Evolutionary conservation across 2,888 invertebrate species (phyloP), one percentile per base, ranked within the genome.

Genomic region (Silvanus unidentatus): DNA sequence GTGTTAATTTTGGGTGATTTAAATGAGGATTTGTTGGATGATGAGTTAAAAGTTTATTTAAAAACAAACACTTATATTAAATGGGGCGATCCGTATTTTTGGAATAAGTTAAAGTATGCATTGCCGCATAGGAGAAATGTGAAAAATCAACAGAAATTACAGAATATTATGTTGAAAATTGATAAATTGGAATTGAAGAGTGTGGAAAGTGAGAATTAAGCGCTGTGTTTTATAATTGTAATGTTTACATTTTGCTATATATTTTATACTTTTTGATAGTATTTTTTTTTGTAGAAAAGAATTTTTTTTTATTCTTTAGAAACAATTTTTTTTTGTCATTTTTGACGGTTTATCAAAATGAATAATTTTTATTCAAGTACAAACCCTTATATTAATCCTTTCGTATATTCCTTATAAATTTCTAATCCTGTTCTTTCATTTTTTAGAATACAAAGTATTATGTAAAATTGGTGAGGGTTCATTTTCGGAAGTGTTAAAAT

Each of bases 1-100:
- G 75, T 90, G 2, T 77, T 91, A n/a, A 71, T 89, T 9, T 80
- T 83, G 54, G 83, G 85, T 11, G 85, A 86, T 42, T 75, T 87
- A 29, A 78, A 81, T 2, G 73, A 79, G 1, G 73, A 75, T 28
- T 52, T 47, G 6, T 71, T 87, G 45, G 86, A 87, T 59, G 74
- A 79, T 0, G 85, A 85, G 56, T 73, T 88, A 38, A 78, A 81
- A 62, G 76, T 81, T 0, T 88, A 88, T 64, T 70, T 90, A 4
- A 77, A 77, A 48, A 82, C 79, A 68, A 88, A 88, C 65, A 90
- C 89, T 0, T 90, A 89, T 62, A 76, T 90, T 22, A 82, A 84
- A 59, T 88, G 87, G 86, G 86, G 82, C 9, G 88, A 89, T 63
- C 82, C 84, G 6, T 84, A 82, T 81, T 89, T 90, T 71, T 90